Base-by-base conservation (phyloP, 2,888 invertebrate species). In the Baccha elongata region DNA sequence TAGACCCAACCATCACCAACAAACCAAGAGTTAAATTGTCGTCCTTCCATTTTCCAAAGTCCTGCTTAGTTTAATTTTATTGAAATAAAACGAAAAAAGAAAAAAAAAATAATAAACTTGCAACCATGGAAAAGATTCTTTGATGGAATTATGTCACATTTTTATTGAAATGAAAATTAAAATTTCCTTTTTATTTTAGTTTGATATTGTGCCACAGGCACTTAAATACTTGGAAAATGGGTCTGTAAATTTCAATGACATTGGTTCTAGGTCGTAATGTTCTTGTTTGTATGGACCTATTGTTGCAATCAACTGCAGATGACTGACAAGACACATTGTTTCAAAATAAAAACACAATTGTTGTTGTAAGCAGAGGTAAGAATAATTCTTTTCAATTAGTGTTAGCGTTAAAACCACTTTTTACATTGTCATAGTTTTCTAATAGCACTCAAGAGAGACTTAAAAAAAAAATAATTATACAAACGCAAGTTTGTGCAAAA, bases 101-200 rank as follows among this genome's bases (percentile, higher is more conserved):
- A 50, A 8, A 21, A 35, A 23, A 21, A 19, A 21, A 23, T 21
- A 21, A 23, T 4, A 60, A 68, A 52, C 19, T 72, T n/a, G n/a
- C n/a, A n/a, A n/a, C 65, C 50, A 37, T 44, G 32, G 29, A 35
- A 74, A 76, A 72, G 58, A 60, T 60, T 62, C 44, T 62, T 44
- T 55, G 53, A 73, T 68, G 42, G 62, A 80, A 80, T 80, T 80
- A 74, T 80, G 80, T 74, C 80, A 69, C 74, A 74, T 80, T 74
- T 80, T 80, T 80, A 74, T 80, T 74, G 80, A 73, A 80, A 68
- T 79, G 60, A 68, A 74, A 74, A 74, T 74, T 68, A 80, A 53
- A 60, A 60, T 44, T 44, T 60, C 44, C 29, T 26, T 11, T n/a
- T 17, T 26, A n/a, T n/a, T 42, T 29, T 19, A 11, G 4, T 10